Evolutionary conservation across 2,888 invertebrate species (phyloP).

Genomic region (Callyntrura sp.): DNA sequence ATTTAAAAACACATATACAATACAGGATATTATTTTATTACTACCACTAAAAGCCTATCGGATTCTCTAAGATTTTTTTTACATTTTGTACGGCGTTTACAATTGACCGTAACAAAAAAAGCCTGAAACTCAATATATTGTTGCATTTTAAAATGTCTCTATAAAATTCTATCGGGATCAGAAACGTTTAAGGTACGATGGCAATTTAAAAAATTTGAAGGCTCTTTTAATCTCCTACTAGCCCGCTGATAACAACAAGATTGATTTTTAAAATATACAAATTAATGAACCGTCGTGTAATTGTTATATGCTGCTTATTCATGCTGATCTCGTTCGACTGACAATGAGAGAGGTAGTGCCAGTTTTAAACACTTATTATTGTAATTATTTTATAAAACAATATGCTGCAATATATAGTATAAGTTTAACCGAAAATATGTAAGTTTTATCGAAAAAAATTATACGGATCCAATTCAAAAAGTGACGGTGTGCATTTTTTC

Average conservation of each 20-base stretch:
- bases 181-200: background rate
- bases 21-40: too few relatives aligned
- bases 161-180: background rate
- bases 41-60: too few relatives aligned
- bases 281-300: background rate
- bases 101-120: too few relatives aligned
- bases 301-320: conserved; percentile 44
- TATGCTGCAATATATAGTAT: background rate
- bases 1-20: too few relatives aligned
- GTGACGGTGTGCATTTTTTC: background rate
- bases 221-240: background rate
- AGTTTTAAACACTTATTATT: conserved; percentile 36
- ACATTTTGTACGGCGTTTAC: too few relatives aligned
- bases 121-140: too few relatives aligned
- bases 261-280: background rate
- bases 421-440: background rate
- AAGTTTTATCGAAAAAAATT: background rate
- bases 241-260: background rate
- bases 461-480: background rate
- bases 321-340: conserved; percentile 77
- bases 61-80: too few relatives aligned
- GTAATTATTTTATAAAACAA: conserved; percentile 12
- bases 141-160: too few relatives aligned
- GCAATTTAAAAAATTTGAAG: background rate
- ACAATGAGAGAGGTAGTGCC: conserved; percentile 76